Conservation (phyloP, 92 coral and sea anemone genomes). For the Zoanthus gigantus region DNA sequence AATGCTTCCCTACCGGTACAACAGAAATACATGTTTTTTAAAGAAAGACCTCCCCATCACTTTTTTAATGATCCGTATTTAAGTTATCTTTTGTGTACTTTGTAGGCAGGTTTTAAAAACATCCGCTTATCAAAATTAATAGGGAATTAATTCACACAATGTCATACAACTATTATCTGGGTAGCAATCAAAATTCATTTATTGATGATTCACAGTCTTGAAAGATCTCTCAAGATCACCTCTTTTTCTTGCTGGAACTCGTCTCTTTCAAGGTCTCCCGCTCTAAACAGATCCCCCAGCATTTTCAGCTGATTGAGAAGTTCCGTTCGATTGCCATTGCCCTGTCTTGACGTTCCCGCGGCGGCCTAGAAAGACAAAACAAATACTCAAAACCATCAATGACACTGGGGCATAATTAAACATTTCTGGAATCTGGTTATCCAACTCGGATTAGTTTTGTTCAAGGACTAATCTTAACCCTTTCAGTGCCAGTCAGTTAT, state of each 20-base stretch:
- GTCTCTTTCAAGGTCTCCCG: slow-evolving; percentile 11
- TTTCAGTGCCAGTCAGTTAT: no score
- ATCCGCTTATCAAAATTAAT: background rate
- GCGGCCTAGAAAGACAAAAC: background rate
- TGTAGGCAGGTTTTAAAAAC: background rate
- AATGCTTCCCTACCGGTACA: no score
- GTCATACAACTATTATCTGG: background rate
- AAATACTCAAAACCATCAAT: no score
- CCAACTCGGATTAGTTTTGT: no score
- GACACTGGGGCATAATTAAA: no score
- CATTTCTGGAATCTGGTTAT: no score
- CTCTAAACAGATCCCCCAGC: slow-evolving; percentile 36
- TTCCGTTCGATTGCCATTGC: slow-evolving; percentile 23
- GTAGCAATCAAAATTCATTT: background rate
- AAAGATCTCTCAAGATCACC: slow-evolving; percentile 17
- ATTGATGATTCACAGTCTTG: background rate
- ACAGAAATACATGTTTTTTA: no score
- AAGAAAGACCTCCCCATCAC: no score
- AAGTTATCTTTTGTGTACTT: background rate
- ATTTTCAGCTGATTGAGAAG: slow-evolving; percentile 38
- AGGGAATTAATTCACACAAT: background rate
- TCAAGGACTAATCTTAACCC: no score
- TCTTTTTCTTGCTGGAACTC: slow-evolving; percentile 35
- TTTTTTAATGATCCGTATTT: no score
- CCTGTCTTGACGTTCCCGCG: slow-evolving; percentile 2